Conservation (phyloP, 2,797 vertebrate species). For the Crocodylus rhombifer region DNA sequence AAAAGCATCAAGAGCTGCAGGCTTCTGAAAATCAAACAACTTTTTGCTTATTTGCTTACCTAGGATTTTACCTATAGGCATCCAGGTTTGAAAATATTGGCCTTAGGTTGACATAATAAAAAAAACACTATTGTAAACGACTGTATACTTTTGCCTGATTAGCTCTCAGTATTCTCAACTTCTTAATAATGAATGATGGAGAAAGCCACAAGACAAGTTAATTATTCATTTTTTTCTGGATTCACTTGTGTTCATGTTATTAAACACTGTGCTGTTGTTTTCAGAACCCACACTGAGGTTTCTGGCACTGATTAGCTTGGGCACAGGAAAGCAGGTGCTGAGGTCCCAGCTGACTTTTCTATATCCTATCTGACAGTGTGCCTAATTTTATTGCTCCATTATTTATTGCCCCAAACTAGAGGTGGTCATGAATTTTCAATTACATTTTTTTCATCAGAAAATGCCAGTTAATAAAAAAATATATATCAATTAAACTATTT, state of each 20-base stretch:
- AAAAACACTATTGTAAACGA: background rate
- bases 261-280: constrained; percentile 63
- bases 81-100: background rate
- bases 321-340: constrained; percentile 26
- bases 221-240: constrained; percentile 62
- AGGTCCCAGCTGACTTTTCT: constrained; percentile 41
- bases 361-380: constrained; percentile 37
- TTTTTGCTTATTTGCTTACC: background rate
- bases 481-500: background rate
- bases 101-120: background rate
- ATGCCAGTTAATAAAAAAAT: background rate
- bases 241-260: constrained; percentile 58
- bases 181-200: constrained; percentile 72
- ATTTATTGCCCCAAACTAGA: constrained; percentile 7
- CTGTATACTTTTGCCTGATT: background rate
- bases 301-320: constrained; percentile 59
- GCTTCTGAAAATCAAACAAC: background rate
- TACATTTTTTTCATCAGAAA: constrained; percentile 9
- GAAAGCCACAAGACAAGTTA: constrained; percentile 56
- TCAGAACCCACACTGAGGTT: constrained; percentile 51
- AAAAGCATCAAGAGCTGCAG: background rate
- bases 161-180: constrained; percentile 38
- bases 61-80: background rate
- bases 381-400: constrained; percentile 52
- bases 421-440: background rate